Conservation (phyloP, 2,888 invertebrate species). For the Escarpia spicata region DNA sequence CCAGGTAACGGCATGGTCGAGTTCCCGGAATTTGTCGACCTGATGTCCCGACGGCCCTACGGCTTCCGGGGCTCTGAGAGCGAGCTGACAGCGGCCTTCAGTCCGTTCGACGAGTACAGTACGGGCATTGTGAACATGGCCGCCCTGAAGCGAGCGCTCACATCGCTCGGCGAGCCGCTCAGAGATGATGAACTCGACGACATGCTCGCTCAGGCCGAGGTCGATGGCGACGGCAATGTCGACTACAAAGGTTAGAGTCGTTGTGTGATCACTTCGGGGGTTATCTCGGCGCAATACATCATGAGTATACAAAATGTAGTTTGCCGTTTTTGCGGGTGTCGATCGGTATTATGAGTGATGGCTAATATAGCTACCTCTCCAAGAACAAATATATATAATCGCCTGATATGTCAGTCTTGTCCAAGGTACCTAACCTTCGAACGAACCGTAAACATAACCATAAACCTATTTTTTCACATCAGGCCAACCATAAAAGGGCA, state of each 20-base stretch:
- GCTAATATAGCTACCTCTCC: too few relatives aligned
- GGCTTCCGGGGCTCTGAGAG: constrained; percentile 99
- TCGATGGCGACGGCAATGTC: constrained; percentile 98
- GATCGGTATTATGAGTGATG: too few relatives aligned
- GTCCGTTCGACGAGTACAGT: constrained; percentile 96
- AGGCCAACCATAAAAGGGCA: too few relatives aligned
- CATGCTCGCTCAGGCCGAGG: constrained; percentile 98
- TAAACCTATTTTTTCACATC: too few relatives aligned
- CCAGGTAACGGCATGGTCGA: constrained; percentile 21
- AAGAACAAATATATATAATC: too few relatives aligned
- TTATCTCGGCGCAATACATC: not conserved
- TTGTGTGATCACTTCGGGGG: not conserved
- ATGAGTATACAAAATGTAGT: too few relatives aligned
- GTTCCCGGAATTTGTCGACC: constrained; percentile 36
- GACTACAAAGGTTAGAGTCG: constrained; percentile 80
- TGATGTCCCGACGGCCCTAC: constrained; percentile 64
- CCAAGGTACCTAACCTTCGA: too few relatives aligned
- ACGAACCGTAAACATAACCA: too few relatives aligned
- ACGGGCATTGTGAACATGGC: constrained; percentile 98
- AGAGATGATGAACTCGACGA: constrained; percentile 99
- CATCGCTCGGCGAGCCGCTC: constrained; percentile 81
- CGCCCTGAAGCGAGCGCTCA: constrained; percentile 98
- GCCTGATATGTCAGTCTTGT: too few relatives aligned
- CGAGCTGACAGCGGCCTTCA: constrained; percentile 97
- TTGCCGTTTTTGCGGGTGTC: too few relatives aligned